phyloP scores from a whole-genome alignment of 2,888 invertebrate genomes.

The Leucophenga maculata region DNA sequence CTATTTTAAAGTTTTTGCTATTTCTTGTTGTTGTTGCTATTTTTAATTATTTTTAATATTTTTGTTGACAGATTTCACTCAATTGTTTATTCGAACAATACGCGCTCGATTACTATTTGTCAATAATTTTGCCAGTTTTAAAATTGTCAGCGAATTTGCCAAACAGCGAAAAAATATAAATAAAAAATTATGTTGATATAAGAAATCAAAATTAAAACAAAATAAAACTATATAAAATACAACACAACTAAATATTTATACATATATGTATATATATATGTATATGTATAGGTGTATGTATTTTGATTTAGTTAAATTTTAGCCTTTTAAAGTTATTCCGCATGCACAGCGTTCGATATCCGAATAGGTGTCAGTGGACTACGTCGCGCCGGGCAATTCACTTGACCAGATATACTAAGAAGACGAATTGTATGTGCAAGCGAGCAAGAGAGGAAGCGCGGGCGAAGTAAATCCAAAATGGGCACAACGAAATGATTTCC shows the following conservation, averaged over 20 bases:
- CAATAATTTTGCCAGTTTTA: too few species aligned
- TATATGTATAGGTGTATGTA: too few species aligned
- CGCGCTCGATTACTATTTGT: too few species aligned
- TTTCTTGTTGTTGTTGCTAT: neutral
- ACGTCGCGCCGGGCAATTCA: constrained; percentile 11
- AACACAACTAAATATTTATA: too few species aligned
- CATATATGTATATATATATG: too few species aligned
- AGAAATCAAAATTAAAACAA: too few species aligned
- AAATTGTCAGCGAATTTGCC: neutral
- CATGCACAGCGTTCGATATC: neutral
- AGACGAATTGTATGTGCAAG: neutral
- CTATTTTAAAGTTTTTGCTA: neutral
- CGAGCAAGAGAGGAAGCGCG: neutral
- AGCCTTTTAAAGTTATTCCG: neutral
- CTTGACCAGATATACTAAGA: constrained; percentile 4
- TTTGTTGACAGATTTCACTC: neutral
- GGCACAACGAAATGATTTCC: constrained; percentile 18
- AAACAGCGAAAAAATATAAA: neutral
- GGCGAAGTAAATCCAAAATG: neutral
- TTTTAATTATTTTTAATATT: neutral
- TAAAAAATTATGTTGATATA: neutral
- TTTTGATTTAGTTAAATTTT: too few species aligned
- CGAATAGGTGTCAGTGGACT: constrained; percentile 20
- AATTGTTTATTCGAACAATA: too few species aligned
- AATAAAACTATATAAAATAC: too few species aligned